phyloP scores from a whole-genome alignment of 2,113 vertebrate species.

The Alectura lathami region DNA sequence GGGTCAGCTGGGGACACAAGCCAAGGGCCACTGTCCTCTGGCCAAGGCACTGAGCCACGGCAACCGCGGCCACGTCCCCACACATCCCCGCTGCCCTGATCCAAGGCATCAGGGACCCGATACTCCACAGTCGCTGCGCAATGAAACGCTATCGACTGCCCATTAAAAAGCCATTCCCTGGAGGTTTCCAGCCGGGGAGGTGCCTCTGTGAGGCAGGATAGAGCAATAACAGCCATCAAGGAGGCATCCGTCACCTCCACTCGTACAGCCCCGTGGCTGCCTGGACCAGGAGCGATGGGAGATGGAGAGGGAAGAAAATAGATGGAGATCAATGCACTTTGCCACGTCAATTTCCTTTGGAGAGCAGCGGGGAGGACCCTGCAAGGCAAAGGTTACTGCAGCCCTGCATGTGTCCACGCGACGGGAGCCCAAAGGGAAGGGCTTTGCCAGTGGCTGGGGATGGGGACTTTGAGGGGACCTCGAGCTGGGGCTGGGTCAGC shows the following conservation, averaged over 20 bases:
- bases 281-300: not conserved
- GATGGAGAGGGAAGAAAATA: not conserved
- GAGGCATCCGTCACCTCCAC: not conserved
- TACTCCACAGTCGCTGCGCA: accelerated
- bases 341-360: not conserved
- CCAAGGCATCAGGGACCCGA: accelerated
- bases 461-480: not conserved
- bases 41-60: not conserved
- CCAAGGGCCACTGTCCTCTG: not conserved
- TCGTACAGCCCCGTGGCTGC: not conserved
- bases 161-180: constrained; percentile 41
- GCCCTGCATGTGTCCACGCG: accelerated
- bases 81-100: accelerated
- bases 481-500: accelerated
- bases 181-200: not conserved
- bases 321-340: accelerated
- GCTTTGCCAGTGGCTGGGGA: not conserved
- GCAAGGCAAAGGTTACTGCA: not conserved
- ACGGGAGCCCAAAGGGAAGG: not conserved
- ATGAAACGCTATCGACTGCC: not conserved
- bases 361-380: not conserved
- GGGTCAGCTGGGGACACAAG: not conserved
- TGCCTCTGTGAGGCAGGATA: not conserved
- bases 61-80: accelerated
- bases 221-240: not conserved